Percentiles rank a stretch among this genome's conserved stretches.
Evolutionary conservation across 2,797 vertebrate genomes (phyloP).

Genomic region (Dendrocincla fuliginosa): DNA sequence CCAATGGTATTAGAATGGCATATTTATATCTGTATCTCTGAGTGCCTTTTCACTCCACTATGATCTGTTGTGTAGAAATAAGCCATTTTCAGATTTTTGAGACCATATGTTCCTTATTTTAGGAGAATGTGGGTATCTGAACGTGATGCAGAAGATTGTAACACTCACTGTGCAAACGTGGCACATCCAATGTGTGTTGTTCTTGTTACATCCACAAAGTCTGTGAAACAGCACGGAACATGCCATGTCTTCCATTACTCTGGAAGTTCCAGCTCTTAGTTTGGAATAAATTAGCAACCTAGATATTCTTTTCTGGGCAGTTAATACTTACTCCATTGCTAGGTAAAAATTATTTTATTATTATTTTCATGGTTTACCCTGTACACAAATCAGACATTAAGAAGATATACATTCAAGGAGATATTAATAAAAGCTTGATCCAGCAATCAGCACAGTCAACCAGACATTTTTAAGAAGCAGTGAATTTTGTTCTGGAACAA

Average conservation of each 20-base stretch:
- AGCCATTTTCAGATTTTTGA: neutral
- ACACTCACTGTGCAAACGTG: rapidly evolving
- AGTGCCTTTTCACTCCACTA: neutral
- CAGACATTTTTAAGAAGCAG: neutral
- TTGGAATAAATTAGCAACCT: neutral
- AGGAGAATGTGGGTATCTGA: neutral
- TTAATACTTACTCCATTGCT: neutral
- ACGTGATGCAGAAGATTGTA: neutral
- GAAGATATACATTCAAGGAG: neutral
- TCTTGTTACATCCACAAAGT: rapidly evolving
- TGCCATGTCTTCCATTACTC: neutral
- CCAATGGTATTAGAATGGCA: rapidly evolving
- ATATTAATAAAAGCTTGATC: neutral
- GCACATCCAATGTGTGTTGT: rapidly evolving
- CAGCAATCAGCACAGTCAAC: neutral
- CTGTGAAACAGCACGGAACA: neutral
- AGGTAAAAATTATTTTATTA: neutral
- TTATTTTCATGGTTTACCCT: neutral
- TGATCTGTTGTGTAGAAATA: neutral
- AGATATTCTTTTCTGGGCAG: neutral
- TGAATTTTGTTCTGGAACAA: neutral
- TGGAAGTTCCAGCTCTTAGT: neutral
- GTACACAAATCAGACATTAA: neutral
- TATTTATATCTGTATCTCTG: neutral
- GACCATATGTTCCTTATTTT: neutral